Evolutionary conservation across 2,888 invertebrate species (phyloP).

Genomic region (Cheiracanthium punctorium): DNA sequence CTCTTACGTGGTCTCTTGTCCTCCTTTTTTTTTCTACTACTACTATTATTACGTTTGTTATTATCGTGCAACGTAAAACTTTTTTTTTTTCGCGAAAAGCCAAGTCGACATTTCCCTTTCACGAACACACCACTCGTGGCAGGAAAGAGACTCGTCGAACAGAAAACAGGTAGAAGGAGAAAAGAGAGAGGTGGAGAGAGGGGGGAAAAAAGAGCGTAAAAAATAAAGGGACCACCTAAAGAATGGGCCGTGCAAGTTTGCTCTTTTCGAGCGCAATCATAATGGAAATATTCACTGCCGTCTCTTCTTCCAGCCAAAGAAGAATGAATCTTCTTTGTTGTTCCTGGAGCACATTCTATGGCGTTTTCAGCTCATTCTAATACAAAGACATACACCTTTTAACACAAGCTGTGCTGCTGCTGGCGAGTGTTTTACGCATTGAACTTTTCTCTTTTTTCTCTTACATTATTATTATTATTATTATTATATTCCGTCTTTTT

Average conservation of each 20-base stretch:
- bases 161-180: constrained; percentile 36
- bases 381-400: constrained; percentile 61
- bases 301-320: constrained; percentile 32
- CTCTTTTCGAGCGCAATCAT: constrained; percentile 54
- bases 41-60: no score
- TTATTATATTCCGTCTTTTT: no score
- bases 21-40: not conserved
- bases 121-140: constrained; percentile 17
- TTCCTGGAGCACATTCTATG: constrained; percentile 55
- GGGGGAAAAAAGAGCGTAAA: constrained; percentile 9
- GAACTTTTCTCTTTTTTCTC: constrained; percentile 41
- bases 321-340: constrained; percentile 41
- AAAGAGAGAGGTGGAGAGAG: no score
- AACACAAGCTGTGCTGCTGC: constrained; percentile 46
- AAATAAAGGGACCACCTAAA: not conserved
- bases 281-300: constrained; percentile 66
- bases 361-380: constrained; percentile 58
- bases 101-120: constrained; percentile 42
- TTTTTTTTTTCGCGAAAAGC: constrained; percentile 44
- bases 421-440: constrained; percentile 32
- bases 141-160: constrained; percentile 13
- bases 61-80: constrained; percentile 23
- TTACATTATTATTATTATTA: no score
- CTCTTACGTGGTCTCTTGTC: constrained; percentile 18
- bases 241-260: constrained; percentile 31